These are phyloP conservation scores for Tenodera sinensis DNA, from an alignment of 2,888 invertebrate genomes.

Conservation along the genomic window DNA sequence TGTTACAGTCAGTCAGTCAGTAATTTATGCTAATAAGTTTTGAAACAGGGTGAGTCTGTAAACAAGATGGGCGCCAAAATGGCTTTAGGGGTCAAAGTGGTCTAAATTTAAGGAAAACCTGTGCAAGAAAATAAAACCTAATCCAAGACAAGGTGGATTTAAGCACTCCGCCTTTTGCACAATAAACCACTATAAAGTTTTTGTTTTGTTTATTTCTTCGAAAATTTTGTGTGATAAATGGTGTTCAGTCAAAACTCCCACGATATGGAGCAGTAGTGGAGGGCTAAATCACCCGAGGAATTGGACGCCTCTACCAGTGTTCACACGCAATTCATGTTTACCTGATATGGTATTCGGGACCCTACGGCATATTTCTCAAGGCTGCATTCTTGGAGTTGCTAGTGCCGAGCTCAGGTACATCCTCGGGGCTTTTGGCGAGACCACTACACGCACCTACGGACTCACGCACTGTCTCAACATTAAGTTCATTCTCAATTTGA, in stretches of 20 bases:
- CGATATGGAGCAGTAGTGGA: neutral
- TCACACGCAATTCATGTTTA: neutral
- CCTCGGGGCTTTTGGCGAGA: neutral
- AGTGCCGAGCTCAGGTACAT: neutral
- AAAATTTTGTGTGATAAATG: neutral
- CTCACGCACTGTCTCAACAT: neutral
- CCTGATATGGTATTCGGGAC: neutral
- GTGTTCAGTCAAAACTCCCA: neutral
- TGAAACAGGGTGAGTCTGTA: too few relatives aligned
- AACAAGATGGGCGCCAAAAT: too few relatives aligned
- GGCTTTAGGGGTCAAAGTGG: neutral
- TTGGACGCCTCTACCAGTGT: neutral
- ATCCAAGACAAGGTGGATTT: neutral
- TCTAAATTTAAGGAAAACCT: neutral
- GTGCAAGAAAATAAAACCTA: neutral
- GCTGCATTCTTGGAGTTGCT: neutral
- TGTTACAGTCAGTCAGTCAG: too few relatives aligned
- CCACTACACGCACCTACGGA: neutral
- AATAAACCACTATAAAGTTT: too few relatives aligned
- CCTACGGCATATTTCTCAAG: neutral
- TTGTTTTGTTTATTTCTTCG: neutral
- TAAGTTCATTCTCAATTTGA: neutral
- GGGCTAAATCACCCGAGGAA: neutral
- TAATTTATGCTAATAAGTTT: too few relatives aligned
- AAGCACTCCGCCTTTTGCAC: neutral